Percentiles rank a stretch among this genome's conserved stretches.
phyloP scores from a whole-genome alignment of 2,888 invertebrate genomes.

The Enchytraeus crypticus region DNA sequence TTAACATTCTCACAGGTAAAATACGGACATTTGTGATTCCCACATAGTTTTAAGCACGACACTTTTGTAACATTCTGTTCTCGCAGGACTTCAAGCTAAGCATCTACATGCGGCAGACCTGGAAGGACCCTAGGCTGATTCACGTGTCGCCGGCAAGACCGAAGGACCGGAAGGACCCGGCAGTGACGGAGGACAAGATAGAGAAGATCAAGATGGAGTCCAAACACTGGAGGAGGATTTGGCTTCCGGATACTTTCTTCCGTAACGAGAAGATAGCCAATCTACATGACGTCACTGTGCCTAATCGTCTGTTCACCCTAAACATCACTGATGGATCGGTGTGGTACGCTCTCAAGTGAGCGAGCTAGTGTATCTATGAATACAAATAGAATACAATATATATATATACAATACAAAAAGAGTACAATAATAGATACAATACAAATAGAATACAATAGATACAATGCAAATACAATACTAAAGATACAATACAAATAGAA shows the following conservation, averaged over 20 bases:
- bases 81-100: neutral
- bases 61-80: neutral
- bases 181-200: neutral
- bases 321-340: slow-evolving; percentile 18
- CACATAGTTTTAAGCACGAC: too few relatives aligned
- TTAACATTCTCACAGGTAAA: too few relatives aligned
- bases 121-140: neutral
- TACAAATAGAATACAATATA: too few relatives aligned
- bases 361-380: too few relatives aligned
- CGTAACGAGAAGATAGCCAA: neutral
- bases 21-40: too few relatives aligned
- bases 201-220: neutral
- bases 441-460: too few relatives aligned
- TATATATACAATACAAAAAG: too few relatives aligned
- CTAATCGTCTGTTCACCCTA: neutral
- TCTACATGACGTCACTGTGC: neutral
- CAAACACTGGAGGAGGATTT: neutral
- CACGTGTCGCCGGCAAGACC: neutral
- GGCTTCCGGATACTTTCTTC: neutral
- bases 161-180: neutral
- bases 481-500: too few relatives aligned
- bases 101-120: neutral
- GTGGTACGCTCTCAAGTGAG: slow-evolving; percentile 32
- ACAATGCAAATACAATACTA: too few relatives aligned
- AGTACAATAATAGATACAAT: too few relatives aligned